Evolutionary conservation across 2,113 vertebrate genomes (phyloP), one percentile per base, ranked within the genome.

Genomic region (Centropus bengalensis): DNA sequence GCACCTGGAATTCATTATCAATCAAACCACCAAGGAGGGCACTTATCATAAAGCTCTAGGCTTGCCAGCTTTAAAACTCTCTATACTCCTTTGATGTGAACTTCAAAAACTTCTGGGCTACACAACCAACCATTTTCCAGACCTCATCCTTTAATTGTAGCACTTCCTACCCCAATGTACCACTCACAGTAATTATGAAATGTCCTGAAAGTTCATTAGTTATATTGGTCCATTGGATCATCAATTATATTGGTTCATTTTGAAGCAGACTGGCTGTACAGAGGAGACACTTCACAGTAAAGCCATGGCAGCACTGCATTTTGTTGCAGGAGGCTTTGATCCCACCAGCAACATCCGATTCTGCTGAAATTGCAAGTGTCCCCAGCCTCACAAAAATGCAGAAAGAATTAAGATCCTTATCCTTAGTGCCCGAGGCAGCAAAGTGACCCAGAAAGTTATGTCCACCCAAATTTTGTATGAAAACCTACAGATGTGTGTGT

Each of bases 1-100:
- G 45, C 89, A 93, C 94, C 73, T 91, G 93, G 83, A 56, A 62
- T 85, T 47, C 33, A 93, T 97, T 96, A 96, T 89, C 2, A 23
- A 91, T 85, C 47, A 90, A 95, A 88, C 88, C 69, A 81, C 51
- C 80, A 54, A 87, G 88, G 47, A 94, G 26, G 45, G 88, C 80
- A 91, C 86, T 91, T 88, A 69, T 9, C 70, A 93, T 60, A 64
- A 85, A 96, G 44, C 68, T 70, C 54, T 44, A 7, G 1, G 44
- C 73, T 88, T 28, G 8, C 67, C 36, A 91, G 42, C 63, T 94
- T 87, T 97, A 82, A 87, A 86, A 66, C 80, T 95, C 80, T 96
- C 81, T 86, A 44, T 85, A 56, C 33, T 47, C 28, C 74, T 91
- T 94, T 81, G 55, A 85, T 90, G 90, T 89, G 51, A 95, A 82